These are phyloP conservation scores for Resseliella maxima DNA, from an alignment of 2,888 invertebrate genomes.

Conservation along the genomic window DNA sequence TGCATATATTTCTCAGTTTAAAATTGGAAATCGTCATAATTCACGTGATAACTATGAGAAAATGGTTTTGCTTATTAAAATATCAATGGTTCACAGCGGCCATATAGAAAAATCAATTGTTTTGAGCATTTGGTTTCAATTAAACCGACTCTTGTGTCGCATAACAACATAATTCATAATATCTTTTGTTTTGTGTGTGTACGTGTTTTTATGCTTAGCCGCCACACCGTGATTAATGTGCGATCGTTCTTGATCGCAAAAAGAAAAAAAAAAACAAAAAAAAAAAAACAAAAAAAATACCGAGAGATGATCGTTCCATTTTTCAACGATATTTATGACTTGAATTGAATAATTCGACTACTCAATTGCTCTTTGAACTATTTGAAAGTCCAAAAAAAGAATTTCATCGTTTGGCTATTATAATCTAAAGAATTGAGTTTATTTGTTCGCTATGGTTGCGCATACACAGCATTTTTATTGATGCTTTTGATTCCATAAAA, in stretches of 20 bases:
- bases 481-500: slow-evolving; percentile 35
- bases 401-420: background rate
- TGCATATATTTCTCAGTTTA: no score
- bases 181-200: slow-evolving; percentile 6
- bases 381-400: background rate
- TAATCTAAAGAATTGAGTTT: background rate
- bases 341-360: slow-evolving; percentile 31
- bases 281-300: background rate
- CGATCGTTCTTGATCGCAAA: background rate
- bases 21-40: background rate
- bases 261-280: no score
- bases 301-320: background rate
- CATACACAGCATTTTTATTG: background rate
- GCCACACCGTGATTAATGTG: slow-evolving; percentile 1
- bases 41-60: slow-evolving; percentile 17
- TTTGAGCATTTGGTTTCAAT: slow-evolving; percentile 28
- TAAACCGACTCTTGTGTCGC: background rate
- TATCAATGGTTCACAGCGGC: background rate
- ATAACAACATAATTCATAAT: slow-evolving; percentile 35
- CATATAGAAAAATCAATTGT: background rate
- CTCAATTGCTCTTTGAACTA: slow-evolving; percentile 53
- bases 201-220: background rate
- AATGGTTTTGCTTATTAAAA: slow-evolving; percentile 4
- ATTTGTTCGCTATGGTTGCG: background rate
- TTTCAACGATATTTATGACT: slow-evolving; percentile 32